A percentile compares a stretch with the other conserved stretches of the same genome.
Evolutionary conservation across 2,888 invertebrate genomes (phyloP).

Genomic region (Lissonota sp.): DNA sequence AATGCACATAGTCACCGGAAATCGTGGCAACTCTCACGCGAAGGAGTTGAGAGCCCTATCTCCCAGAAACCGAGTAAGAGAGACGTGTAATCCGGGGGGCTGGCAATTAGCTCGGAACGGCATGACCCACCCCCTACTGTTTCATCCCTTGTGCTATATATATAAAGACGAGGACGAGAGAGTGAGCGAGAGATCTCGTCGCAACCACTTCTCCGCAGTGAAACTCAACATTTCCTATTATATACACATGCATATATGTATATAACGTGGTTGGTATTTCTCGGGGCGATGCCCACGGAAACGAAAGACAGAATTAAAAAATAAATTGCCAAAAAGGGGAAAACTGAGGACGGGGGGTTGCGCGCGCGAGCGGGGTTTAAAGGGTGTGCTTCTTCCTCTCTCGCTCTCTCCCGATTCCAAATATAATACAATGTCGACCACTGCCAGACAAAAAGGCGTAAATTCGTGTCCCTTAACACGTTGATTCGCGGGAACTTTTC

Average conservation of each 20-base stretch:
- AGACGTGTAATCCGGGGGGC: slow-evolving; percentile 84
- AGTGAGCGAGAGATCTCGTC: slow-evolving; percentile 28
- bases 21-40: slow-evolving; percentile 60
- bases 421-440: slow-evolving; percentile 16
- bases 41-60: slow-evolving; percentile 73
- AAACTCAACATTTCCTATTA: slow-evolving; percentile 11
- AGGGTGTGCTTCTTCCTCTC: slow-evolving; percentile 42
- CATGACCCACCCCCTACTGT: slow-evolving; percentile 67
- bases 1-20: slow-evolving; percentile 48
- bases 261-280: slow-evolving; percentile 31
- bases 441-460: not conserved
- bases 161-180: slow-evolving; percentile 39
- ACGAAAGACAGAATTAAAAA: slow-evolving; percentile 79
- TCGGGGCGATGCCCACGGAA: slow-evolving; percentile 57
- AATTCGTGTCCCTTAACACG: too few species aligned
- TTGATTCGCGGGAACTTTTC: not conserved
- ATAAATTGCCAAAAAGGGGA: slow-evolving; percentile 75
- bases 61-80: slow-evolving; percentile 50
- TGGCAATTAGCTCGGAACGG: slow-evolving; percentile 78
- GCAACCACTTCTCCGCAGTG: slow-evolving; percentile 36
- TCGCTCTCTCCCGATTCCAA: slow-evolving; percentile 55
- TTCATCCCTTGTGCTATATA: slow-evolving; percentile 65
- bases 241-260: slow-evolving; percentile 8
- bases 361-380: slow-evolving; percentile 69
- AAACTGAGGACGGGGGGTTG: slow-evolving; percentile 68